Conservation (phyloP, 92 coral and sea anemone species). For the Epizoanthus scotinus region DNA sequence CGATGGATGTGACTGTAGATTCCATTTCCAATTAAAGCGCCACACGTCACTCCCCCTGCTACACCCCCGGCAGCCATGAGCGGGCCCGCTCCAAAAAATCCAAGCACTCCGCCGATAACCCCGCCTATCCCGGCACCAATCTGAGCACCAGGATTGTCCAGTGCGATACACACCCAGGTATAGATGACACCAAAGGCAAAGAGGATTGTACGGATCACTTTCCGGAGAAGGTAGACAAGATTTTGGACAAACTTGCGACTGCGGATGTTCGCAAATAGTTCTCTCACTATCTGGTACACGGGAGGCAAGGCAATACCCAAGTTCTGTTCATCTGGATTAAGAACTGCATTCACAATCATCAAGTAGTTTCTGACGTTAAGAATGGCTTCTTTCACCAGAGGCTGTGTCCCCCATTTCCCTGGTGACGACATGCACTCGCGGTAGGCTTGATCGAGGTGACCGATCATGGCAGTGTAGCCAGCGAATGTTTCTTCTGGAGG, state of each 20-base stretch:
- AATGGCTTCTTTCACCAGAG: slow-evolving; percentile 23
- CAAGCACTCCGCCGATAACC: slow-evolving; percentile 45
- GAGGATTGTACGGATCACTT: slow-evolving; percentile 16
- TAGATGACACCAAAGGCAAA: slow-evolving; percentile 42
- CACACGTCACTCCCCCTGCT: slow-evolving; percentile 52
- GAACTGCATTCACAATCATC: slow-evolving; percentile 30
- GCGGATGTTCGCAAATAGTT: not conserved
- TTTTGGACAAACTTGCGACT: not conserved
- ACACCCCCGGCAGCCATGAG: slow-evolving; percentile 45
- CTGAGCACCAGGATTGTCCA: slow-evolving; percentile 35
- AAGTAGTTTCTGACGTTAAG: slow-evolving; percentile 50
- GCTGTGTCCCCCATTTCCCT: not conserved
- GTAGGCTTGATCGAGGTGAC: slow-evolving; percentile 43
- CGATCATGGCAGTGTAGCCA: slow-evolving; percentile 56
- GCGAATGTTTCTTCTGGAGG: slow-evolving; percentile 6
- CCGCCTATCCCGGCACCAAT: slow-evolving; percentile 44
- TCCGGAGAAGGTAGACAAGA: slow-evolving; percentile 19
- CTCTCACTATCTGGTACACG: slow-evolving; percentile 9
- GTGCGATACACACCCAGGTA: slow-evolving; percentile 36
- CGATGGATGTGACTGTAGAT: slow-evolving; percentile 34
- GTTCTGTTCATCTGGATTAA: slow-evolving; percentile 37
- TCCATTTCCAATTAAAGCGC: slow-evolving; percentile 72
- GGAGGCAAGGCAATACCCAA: slow-evolving; percentile 18
- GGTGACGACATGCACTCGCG: slow-evolving; percentile 13
- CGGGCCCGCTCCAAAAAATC: slow-evolving; percentile 30